Evolutionary conservation across 2,113 vertebrate species (phyloP).

Genomic region (Misgurnus mizolepis): DNA sequence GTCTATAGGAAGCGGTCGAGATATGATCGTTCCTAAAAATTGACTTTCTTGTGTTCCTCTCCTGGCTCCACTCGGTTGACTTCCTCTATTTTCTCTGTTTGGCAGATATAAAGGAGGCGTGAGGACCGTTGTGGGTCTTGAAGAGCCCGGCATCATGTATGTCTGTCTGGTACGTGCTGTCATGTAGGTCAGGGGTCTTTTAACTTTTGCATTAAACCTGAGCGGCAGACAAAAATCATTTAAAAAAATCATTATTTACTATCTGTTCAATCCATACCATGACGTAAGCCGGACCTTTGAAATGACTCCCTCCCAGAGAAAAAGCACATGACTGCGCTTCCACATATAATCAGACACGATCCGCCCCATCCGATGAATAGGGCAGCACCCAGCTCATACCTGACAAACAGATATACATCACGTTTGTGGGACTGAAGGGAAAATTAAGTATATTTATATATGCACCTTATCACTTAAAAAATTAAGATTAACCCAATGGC

Average conservation of each 20-base stretch:
- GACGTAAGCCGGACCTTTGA: conserved; percentile 54
- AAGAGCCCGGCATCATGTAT: conserved; percentile 61
- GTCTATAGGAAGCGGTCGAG: conserved; percentile 76
- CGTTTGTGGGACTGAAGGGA: too few species aligned
- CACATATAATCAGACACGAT: conserved; percentile 84
- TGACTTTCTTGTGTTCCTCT: conserved; percentile 38
- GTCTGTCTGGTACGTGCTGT: conserved; percentile 58
- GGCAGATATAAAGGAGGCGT: conserved; percentile 17
- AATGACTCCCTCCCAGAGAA: conserved; percentile 71
- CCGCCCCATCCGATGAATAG: conserved; percentile 95
- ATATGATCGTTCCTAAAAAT: conserved; percentile 7
- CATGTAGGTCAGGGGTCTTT: conserved; percentile 59
- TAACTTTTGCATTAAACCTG: conserved; percentile 57
- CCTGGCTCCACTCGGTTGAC: conserved; percentile 45
- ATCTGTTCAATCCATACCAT: not conserved
- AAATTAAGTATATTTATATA: too few species aligned
- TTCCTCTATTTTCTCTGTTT: conserved; percentile 25
- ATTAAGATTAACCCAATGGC: too few species aligned
- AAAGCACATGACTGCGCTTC: conserved; percentile 83
- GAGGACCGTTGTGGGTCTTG: conserved; percentile 47
- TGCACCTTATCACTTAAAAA: too few species aligned
- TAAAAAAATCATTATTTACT: not conserved
- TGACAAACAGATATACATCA: conserved; percentile 54
- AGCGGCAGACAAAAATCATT: not conserved
- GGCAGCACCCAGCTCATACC: conserved; percentile 92